Evolutionary conservation across 2,113 vertebrate genomes (phyloP).

Genomic region (Muntiacus reevesi): DNA sequence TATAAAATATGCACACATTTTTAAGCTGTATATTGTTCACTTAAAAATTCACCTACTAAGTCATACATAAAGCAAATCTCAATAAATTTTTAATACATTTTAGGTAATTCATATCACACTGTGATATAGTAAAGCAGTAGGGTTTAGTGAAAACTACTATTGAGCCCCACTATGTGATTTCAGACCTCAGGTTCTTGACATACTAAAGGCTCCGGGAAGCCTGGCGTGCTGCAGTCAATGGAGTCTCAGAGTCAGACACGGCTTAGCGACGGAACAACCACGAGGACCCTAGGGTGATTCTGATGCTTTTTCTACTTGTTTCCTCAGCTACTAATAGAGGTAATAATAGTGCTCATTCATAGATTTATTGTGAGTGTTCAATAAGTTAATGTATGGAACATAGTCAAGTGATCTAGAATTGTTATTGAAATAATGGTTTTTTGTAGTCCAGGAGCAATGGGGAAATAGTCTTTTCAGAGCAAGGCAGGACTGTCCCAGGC

Average conservation of each 20-base stretch:
- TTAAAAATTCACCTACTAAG: not conserved
- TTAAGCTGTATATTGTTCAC: not conserved
- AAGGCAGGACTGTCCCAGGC: not conserved
- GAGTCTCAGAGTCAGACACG: fast-evolving
- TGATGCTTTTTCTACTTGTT: not conserved
- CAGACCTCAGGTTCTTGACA: not conserved
- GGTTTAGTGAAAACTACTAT: not conserved
- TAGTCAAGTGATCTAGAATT: not conserved
- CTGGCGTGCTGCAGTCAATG: not conserved
- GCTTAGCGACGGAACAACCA: not conserved
- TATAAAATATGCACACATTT: not conserved
- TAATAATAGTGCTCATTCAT: not conserved
- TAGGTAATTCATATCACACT: not conserved
- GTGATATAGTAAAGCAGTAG: too few species aligned
- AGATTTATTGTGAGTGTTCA: not conserved
- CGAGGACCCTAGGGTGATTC: not conserved
- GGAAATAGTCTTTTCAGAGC: not conserved
- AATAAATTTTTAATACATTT: not conserved
- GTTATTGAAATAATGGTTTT: not conserved
- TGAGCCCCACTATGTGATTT: not conserved
- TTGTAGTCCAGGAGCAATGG: not conserved
- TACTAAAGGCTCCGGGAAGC: not conserved
- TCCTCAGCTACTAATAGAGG: not conserved
- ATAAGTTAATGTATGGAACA: not conserved
- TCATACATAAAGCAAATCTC: not conserved